Conservation (phyloP, 2,113 vertebrate genomes). For the Astur gentilis region DNA sequence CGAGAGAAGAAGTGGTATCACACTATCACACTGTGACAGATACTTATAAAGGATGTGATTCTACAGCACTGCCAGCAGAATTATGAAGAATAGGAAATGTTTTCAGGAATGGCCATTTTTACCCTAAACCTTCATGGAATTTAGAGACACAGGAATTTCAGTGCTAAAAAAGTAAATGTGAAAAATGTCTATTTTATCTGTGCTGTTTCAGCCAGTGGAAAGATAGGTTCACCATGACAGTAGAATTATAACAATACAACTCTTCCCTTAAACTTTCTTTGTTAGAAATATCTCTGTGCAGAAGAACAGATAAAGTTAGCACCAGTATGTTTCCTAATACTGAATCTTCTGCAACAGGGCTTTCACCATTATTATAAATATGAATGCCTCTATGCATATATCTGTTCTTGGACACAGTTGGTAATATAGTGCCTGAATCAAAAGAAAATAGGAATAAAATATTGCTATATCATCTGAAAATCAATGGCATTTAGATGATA, state of each 20-base stretch:
- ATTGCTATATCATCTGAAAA: not conserved
- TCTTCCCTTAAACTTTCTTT: not conserved
- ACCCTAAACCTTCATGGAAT: not conserved
- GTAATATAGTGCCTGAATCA: not conserved
- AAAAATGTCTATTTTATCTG: not conserved
- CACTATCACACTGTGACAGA: not conserved
- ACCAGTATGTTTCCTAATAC: not conserved
- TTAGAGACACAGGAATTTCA: not conserved
- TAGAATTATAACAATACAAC: not conserved
- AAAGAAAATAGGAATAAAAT: slow-evolving; percentile 10
- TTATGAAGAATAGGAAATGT: not conserved
- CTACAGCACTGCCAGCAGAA: not conserved
- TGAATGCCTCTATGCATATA: not conserved
- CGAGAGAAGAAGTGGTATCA: not conserved
- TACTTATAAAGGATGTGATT: not conserved
- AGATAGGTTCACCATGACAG: not conserved
- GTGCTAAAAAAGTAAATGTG: not conserved
- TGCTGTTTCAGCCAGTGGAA: not conserved
- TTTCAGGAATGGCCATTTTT: not conserved
- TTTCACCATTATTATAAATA: not conserved
- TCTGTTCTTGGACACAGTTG: not conserved
- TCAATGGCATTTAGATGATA: not conserved
- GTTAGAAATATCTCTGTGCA: not conserved
- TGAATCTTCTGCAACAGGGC: not conserved
- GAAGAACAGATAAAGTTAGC: not conserved